Evolutionary conservation across 2,113 vertebrate species (phyloP).

Genomic region (Synchiropus splendidus): DNA sequence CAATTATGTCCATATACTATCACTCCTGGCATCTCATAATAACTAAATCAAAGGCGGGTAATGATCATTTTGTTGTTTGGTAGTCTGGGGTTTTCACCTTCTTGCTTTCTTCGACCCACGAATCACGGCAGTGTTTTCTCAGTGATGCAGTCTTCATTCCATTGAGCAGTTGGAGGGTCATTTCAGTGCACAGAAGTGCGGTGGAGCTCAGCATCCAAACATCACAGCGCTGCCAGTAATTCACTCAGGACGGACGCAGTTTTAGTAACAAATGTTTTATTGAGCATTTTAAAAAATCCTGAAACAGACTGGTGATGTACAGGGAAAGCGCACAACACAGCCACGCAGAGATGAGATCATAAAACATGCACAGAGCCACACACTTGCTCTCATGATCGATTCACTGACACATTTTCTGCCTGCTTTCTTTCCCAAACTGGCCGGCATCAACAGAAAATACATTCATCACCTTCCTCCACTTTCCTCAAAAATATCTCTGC

Average conservation of each 20-base stretch:
- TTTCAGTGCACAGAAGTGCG: too few species aligned
- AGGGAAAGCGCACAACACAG: not conserved
- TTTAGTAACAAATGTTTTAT: slow-evolving; percentile 53
- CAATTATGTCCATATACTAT: too few species aligned
- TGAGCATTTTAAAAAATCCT: slow-evolving; percentile 47
- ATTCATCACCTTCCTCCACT: slow-evolving; percentile 66
- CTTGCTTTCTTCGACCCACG: too few species aligned
- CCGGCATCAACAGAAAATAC: slow-evolving; percentile 57
- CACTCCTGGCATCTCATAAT: too few species aligned
- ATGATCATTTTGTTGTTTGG: too few species aligned
- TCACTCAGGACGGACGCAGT: slow-evolving; percentile 3
- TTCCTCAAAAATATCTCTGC: slow-evolving; percentile 16
- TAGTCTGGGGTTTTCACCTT: too few species aligned
- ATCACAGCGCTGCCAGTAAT: not conserved
- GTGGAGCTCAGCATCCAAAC: too few species aligned
- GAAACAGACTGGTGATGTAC: slow-evolving; percentile 40
- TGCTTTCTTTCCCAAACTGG: slow-evolving; percentile 32
- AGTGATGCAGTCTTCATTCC: too few species aligned
- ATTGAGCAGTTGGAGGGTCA: too few species aligned
- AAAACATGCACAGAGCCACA: not conserved
- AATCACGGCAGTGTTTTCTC: too few species aligned
- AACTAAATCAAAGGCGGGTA: too few species aligned
- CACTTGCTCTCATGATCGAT: not conserved
- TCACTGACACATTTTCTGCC: slow-evolving; percentile 24
- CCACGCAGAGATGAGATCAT: not conserved